These are phyloP conservation scores for Empis stercorea DNA, from an alignment of 2,888 invertebrate species.

Conservation along the genomic window DNA sequence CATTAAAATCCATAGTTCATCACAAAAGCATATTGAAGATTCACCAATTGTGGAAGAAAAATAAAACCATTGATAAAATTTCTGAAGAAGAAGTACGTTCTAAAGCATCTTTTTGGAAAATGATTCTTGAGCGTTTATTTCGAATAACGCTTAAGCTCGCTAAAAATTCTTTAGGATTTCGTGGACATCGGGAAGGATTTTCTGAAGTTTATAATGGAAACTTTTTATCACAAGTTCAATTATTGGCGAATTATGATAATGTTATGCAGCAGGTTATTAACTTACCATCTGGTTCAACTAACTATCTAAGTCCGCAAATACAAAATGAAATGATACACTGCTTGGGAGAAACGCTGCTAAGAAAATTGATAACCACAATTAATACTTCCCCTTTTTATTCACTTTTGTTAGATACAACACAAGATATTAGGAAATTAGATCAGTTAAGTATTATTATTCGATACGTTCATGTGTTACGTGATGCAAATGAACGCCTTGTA, in stretches of 20 bases:
- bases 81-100: neutral
- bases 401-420: slow-evolving; percentile 21
- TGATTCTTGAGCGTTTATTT: neutral
- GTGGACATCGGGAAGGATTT: slow-evolving; percentile 10
- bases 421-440: slow-evolving; percentile 22
- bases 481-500: slow-evolving; percentile 12
- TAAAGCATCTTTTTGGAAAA: neutral
- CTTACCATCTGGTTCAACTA: slow-evolving; percentile 16
- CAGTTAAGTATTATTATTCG: slow-evolving; percentile 21
- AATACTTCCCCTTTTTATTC: slow-evolving; percentile 19
- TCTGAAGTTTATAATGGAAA: slow-evolving; percentile 13
- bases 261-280: slow-evolving; percentile 18
- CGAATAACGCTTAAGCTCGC: neutral
- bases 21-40: neutral
- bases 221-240: slow-evolving; percentile 17
- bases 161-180: neutral
- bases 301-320: slow-evolving; percentile 14
- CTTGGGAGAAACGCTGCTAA: slow-evolving; percentile 16
- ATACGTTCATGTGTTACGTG: slow-evolving; percentile 14
- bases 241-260: slow-evolving; percentile 17
- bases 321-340: slow-evolving; percentile 16
- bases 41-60: neutral
- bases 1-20: neutral
- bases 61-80: neutral
- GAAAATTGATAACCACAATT: slow-evolving; percentile 16